Conservation (phyloP, 2,113 vertebrate species). For the Tupaia tana region DNA sequence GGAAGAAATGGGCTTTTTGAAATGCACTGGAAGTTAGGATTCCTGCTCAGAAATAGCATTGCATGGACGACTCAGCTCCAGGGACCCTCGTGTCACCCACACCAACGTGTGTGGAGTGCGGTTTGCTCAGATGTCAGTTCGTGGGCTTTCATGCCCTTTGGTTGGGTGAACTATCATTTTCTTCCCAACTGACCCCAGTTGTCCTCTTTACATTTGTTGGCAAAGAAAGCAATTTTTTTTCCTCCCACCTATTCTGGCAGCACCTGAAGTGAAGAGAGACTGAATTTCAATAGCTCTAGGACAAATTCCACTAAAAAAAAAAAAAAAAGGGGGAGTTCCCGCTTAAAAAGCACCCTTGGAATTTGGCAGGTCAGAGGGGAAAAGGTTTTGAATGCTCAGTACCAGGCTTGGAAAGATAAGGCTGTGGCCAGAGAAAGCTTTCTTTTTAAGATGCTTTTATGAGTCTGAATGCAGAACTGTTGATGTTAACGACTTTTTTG, state of each 20-base stretch:
- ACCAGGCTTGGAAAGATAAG: neutral
- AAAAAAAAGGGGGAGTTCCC: neutral
- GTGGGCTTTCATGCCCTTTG: neutral
- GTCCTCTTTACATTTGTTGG: slow-evolving; percentile 27
- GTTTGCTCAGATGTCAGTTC: neutral
- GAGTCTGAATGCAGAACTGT: slow-evolving; percentile 44
- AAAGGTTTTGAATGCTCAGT: neutral
- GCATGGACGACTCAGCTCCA: neutral
- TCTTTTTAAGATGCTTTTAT: slow-evolving; percentile 18
- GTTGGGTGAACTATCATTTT: neutral
- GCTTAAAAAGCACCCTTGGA: neutral
- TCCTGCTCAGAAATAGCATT: neutral
- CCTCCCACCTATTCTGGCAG: neutral
- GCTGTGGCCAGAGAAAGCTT: neutral
- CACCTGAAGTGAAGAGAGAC: neutral
- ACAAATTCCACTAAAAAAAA: neutral
- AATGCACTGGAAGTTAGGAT: neutral
- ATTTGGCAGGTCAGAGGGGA: slow-evolving; percentile 32
- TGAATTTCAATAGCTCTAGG: neutral
- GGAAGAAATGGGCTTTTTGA: slow-evolving; percentile 50
- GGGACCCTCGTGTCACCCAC: neutral
- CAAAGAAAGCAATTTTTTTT: neutral
- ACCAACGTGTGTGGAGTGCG: fast-evolving
- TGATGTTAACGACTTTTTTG: slow-evolving; percentile 70
- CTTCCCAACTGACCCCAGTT: slow-evolving; percentile 14